Evolutionary conservation across 2,797 vertebrate species (phyloP).

Genomic region (Trachops cirrhosus): DNA sequence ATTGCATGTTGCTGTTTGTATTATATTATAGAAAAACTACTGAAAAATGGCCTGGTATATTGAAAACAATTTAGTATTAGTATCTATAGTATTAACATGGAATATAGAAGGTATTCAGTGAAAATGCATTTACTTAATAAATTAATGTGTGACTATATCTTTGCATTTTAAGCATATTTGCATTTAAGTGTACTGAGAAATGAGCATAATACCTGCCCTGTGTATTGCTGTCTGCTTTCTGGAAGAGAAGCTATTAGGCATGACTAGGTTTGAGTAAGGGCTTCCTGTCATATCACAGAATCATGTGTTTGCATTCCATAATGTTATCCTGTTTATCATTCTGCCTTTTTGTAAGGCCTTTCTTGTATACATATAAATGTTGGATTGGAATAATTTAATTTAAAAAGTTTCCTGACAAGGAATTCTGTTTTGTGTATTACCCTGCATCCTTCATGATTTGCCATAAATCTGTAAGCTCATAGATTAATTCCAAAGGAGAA

Average conservation of each 20-base stretch:
- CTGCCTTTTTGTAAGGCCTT: not conserved
- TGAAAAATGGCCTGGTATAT: not conserved
- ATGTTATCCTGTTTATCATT: not conserved
- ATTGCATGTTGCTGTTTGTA: not conserved
- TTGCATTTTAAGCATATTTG: not conserved
- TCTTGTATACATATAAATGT: not conserved
- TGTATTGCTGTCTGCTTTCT: not conserved
- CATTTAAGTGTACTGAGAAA: not conserved
- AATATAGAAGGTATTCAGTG: not conserved
- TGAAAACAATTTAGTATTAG: not conserved
- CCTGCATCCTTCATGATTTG: not conserved
- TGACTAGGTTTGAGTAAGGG: not conserved
- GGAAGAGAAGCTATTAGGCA: not conserved
- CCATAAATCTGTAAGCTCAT: not conserved
- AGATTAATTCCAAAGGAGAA: not conserved
- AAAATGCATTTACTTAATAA: not conserved
- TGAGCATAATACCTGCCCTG: not conserved
- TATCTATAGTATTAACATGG: not conserved
- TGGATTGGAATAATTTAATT: not conserved
- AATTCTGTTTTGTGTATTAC: not conserved
- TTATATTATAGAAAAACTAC: not conserved
- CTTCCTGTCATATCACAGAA: not conserved
- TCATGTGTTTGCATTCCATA: not conserved
- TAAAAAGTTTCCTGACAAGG: not conserved
- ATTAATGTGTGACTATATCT: not conserved